Conservation (phyloP, 2,888 invertebrate species). For the Volucella zonaria region DNA sequence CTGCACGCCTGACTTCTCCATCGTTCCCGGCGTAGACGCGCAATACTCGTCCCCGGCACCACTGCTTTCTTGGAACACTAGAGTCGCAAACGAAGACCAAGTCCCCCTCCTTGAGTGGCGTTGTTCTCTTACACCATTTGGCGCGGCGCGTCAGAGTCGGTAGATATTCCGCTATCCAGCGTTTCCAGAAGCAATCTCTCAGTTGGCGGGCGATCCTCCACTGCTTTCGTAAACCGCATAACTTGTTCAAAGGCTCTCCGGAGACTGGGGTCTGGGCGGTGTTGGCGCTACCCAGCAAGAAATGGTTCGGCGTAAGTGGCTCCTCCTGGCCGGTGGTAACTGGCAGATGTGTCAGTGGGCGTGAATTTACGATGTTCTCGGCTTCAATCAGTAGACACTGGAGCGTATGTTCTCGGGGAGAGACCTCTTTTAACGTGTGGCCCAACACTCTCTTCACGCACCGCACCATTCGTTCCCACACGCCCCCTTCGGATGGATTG, state of each 20-base stretch:
- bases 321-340: slow-evolving; percentile 9
- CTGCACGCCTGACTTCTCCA: too few relatives aligned
- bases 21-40: too few relatives aligned
- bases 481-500: too few relatives aligned
- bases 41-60: too few relatives aligned
- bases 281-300: slow-evolving; percentile 17
- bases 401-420: too few relatives aligned
- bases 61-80: slow-evolving; percentile 19
- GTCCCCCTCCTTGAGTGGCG: slow-evolving; percentile 45
- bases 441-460: too few relatives aligned
- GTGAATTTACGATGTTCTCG: too few relatives aligned
- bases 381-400: too few relatives aligned
- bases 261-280: neutral
- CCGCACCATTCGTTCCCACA: too few relatives aligned
- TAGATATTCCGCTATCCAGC: slow-evolving; percentile 56
- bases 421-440: too few relatives aligned
- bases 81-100: slow-evolving; percentile 48
- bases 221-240: neutral
- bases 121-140: slow-evolving; percentile 60
- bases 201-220: slow-evolving; percentile 15
- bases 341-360: neutral
- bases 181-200: slow-evolving; percentile 54
- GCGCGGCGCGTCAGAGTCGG: too few relatives aligned
- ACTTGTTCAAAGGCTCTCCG: too few relatives aligned
- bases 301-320: slow-evolving; percentile 21